Percentiles rank a stretch among this genome's conserved stretches.
These are phyloP conservation scores for Eolophus roseicapilla DNA, from an alignment of 2,113 vertebrate genomes.

Conservation along the genomic window DNA sequence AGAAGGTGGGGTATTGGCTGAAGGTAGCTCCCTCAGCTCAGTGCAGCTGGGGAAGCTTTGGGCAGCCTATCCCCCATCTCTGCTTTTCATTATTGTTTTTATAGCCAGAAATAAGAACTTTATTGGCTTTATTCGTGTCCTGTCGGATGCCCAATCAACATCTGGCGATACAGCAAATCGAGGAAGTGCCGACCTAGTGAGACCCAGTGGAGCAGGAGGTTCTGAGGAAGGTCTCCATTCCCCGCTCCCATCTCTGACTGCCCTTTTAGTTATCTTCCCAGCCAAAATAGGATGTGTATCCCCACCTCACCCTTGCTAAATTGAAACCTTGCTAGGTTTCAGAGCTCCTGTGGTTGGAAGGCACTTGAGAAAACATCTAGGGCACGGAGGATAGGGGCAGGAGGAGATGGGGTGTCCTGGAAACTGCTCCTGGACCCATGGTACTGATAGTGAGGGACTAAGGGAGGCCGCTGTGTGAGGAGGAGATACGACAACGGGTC, in stretches of 20 bases:
- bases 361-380: background rate
- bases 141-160: constrained; percentile 28
- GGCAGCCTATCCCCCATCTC: background rate
- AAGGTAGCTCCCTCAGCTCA: background rate
- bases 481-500: background rate
- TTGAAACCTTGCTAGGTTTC: background rate
- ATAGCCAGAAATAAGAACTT: constrained; percentile 54
- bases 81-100: constrained; percentile 46
- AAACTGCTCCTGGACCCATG: background rate
- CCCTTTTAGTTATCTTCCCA: background rate
- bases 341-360: background rate
- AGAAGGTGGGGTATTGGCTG: background rate
- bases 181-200: constrained; percentile 39
- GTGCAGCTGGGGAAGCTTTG: background rate
- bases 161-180: background rate
- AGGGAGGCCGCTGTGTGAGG: background rate
- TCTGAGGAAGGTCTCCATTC: background rate
- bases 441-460: background rate
- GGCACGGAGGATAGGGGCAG: background rate
- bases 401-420: background rate
- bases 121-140: constrained; percentile 41
- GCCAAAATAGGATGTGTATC: background rate
- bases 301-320: background rate
- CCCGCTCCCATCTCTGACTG: background rate
- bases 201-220: background rate